Conservation (phyloP, 2,113 vertebrate genomes). For the Arenaria interpres region DNA sequence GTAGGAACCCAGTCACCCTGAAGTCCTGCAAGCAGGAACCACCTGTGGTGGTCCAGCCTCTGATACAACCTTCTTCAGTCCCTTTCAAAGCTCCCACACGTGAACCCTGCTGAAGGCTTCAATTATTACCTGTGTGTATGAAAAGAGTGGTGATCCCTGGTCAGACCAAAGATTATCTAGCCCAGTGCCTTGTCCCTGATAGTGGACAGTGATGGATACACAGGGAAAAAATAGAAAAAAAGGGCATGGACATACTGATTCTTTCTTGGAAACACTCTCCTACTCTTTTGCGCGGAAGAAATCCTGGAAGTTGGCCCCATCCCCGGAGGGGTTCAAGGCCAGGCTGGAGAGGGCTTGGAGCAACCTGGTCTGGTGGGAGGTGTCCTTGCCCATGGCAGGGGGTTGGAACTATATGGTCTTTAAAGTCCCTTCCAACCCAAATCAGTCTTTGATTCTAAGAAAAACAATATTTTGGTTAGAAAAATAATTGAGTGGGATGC, state of each 20-base stretch:
- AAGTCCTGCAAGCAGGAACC: not conserved
- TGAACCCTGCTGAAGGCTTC: not conserved
- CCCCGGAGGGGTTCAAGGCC: not conserved
- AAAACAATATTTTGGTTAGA: not conserved
- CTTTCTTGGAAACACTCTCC: not conserved
- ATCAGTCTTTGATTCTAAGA: not conserved
- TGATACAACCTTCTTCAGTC: not conserved
- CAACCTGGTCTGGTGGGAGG: not conserved
- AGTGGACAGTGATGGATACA: not conserved
- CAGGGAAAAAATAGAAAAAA: not conserved
- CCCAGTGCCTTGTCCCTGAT: not conserved
- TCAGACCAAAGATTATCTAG: not conserved
- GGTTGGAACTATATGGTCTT: not conserved
- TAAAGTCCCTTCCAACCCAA: not conserved
- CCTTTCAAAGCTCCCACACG: not conserved
- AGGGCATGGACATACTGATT: not conserved
- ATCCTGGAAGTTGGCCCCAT: not conserved
- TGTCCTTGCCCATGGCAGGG: not conserved
- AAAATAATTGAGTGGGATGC: not conserved
- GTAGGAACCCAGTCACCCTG: not conserved
- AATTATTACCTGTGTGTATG: not conserved
- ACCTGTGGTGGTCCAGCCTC: not conserved
- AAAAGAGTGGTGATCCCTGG: rapidly evolving
- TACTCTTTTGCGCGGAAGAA: not conserved
- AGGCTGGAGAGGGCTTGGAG: not conserved